These are phyloP conservation scores for Orycteropus afer DNA, from an alignment of 2,113 vertebrate species.

Conservation along the genomic window DNA sequence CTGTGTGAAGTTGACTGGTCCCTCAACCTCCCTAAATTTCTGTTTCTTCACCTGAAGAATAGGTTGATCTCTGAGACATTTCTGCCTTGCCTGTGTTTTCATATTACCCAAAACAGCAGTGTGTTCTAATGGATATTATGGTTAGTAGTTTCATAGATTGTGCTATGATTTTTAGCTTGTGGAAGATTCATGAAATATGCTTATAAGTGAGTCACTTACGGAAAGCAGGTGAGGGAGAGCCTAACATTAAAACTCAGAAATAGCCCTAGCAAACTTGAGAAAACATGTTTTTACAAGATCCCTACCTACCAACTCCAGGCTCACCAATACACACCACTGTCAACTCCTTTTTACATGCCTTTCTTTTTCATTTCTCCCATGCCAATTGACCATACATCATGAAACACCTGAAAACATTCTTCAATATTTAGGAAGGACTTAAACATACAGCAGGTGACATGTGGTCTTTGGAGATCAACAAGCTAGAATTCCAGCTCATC, in stretches of 20 bases:
- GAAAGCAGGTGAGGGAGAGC: background rate
- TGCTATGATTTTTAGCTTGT: background rate
- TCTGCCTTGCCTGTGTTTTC: background rate
- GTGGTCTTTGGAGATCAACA: no score
- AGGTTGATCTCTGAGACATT: background rate
- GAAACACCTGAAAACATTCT: no score
- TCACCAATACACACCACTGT: no score
- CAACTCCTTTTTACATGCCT: no score
- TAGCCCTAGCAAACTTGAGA: background rate
- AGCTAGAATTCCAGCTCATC: no score
- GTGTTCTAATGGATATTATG: background rate
- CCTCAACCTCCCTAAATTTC: background rate
- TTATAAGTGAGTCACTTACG: background rate
- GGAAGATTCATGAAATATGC: background rate
- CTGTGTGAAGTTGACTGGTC: background rate
- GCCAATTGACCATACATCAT: no score
- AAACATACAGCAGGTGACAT: no score
- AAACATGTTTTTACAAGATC: background rate
- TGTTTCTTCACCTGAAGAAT: background rate
- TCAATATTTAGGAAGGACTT: no score
- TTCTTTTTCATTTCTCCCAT: no score
- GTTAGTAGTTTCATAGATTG: background rate
- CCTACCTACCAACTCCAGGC: no score
- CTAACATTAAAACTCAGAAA: background rate
- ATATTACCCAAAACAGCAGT: background rate